These are phyloP conservation scores for Caenorhabditis inopinata DNA, from an alignment of 1,140 invertebrate species.

Conservation along the genomic window DNA sequence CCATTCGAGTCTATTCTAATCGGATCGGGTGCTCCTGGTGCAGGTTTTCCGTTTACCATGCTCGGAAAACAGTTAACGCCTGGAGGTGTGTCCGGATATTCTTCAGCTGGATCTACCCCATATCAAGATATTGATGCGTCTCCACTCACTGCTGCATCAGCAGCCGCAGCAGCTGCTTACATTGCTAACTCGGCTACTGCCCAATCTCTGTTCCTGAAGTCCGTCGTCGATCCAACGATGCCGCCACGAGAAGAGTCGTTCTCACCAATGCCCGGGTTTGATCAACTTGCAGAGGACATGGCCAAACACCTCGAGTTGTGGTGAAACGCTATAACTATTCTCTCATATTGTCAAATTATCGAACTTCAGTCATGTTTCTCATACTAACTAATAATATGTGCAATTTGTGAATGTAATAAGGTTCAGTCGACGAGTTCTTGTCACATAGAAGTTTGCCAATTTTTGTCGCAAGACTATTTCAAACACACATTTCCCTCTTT, in stretches of 20 bases:
- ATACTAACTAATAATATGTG: conserved; percentile 21
- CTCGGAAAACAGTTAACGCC: not conserved
- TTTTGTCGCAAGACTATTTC: not conserved
- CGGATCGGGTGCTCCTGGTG: not conserved
- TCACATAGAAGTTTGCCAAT: not conserved
- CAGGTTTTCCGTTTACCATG: not conserved
- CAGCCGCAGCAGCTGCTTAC: not conserved
- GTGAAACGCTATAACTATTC: not conserved
- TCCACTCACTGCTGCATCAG: not conserved
- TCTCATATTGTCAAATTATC: not conserved
- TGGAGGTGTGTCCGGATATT: not conserved
- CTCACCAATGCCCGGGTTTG: not conserved
- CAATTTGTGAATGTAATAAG: conserved; percentile 29
- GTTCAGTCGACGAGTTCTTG: not conserved
- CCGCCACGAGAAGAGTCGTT: not conserved
- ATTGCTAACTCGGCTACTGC: not conserved
- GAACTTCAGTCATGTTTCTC: not conserved
- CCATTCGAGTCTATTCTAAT: conserved; percentile 11
- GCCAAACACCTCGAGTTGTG: not conserved
- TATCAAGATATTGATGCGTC: not conserved
- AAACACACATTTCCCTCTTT: not conserved
- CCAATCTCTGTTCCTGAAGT: not conserved
- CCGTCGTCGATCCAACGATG: not conserved
- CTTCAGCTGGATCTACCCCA: not conserved
- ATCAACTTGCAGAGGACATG: not conserved